phyloP scores from a whole-genome alignment of 2,797 vertebrate genomes.

The Amazona finschi region DNA sequence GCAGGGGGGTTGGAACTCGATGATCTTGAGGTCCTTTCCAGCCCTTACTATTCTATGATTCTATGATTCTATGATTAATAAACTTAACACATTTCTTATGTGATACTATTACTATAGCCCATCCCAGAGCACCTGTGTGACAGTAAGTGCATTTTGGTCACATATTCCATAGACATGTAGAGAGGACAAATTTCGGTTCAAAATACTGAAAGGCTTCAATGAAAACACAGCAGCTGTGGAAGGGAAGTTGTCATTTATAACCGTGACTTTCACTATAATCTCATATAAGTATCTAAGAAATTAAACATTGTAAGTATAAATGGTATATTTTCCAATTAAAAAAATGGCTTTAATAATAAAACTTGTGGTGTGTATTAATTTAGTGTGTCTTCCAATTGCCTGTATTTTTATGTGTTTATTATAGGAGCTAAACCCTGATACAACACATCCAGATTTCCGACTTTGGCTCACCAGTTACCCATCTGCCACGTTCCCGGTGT shows the following conservation, averaged over 20 bases:
- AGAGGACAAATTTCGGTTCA: not conserved
- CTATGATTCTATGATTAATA: not conserved
- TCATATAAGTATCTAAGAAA: not conserved
- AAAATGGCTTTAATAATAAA: not conserved
- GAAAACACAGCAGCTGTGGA: not conserved
- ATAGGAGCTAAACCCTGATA: slow-evolving; percentile 86
- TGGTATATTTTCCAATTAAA: not conserved
- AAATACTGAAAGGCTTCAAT: not conserved
- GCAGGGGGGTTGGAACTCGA: too few species aligned
- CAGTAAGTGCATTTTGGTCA: not conserved
- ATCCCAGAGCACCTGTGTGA: not conserved
- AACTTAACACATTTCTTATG: not conserved
- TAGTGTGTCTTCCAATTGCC: not conserved
- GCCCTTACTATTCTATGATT: too few species aligned
- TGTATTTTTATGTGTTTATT: not conserved
- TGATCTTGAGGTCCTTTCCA: too few species aligned
- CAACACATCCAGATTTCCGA: slow-evolving; percentile 88
- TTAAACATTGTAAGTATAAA: not conserved
- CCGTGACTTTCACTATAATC: not conserved
- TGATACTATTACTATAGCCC: not conserved
- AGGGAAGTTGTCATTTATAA: not conserved
- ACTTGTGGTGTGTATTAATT: not conserved
- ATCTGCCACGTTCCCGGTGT: slow-evolving; percentile 87
- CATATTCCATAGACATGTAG: not conserved
- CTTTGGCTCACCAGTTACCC: slow-evolving; percentile 93